Base-by-base conservation (phyloP, 1,140 invertebrate species). In the Anoplolepis gracilipes region DNA sequence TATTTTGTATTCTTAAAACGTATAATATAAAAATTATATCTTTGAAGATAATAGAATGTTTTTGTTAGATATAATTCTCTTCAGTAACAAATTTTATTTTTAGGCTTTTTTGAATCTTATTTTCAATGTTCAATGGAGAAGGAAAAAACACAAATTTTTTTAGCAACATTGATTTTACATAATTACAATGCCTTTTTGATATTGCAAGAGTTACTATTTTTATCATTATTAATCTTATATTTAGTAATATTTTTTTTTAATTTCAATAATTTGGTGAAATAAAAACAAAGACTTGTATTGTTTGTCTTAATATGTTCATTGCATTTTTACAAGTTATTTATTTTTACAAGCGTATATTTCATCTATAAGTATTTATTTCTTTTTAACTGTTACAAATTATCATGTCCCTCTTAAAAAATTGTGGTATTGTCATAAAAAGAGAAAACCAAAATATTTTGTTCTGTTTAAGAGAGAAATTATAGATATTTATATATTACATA, bases 321-420 rank as follows among this genome's bases (percentile, higher is more conserved):
- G 36, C 1, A 39, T 65, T 62, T 19, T 62, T 39, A 65, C 22
- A 65, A 22, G 30, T 36, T n/a, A 65, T 65, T 65, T 65, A 65
- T 65, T 65, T 65, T 22, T 39, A 65, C n/a, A 65, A 64, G 8
- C 11, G 33, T 22, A 39, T 22, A 65, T 30, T 61, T n/a, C n/a
- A n/a, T 61, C 1, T 64, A 36, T 7, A 33, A n/a, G 30, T 64
- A 64, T 11, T 39, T 8, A 39, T 11, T n/a, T n/a, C n/a, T n/a
- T 39, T 22, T 39, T 22, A 64, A 2, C 6, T 64, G 30, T 64
- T 64, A 36, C 30, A 61, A 61, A 7, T 6, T 33, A 36, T 36
- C 36, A 36, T 36, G 6, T 36, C 8, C n/a, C 6, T 33, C 28
- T 61, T 30, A 13, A 64, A 64, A 64, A 67, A 64, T 42, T n/a